phyloP scores from a whole-genome alignment of 2,113 vertebrate species.

The Lanius ludovicianus region DNA sequence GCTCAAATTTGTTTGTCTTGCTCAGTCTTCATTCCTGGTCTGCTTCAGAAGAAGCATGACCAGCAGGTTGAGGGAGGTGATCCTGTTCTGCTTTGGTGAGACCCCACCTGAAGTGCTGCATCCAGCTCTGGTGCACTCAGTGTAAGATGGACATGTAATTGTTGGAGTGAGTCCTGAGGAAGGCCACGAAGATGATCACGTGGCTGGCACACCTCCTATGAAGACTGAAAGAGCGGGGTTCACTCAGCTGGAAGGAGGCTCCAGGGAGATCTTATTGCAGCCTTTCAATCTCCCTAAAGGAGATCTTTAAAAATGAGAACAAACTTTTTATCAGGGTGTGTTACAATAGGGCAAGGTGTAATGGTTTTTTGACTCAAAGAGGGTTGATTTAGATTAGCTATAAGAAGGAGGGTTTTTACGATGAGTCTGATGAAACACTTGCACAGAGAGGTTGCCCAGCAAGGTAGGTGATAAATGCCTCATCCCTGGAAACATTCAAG shows the following conservation, averaged over 20 bases:
- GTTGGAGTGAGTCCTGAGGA: neutral
- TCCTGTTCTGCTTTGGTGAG: neutral
- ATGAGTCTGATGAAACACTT: neutral
- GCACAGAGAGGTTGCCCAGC: neutral
- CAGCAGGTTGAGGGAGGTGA: neutral
- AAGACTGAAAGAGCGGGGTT: neutral
- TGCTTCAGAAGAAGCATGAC: neutral
- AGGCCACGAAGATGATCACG: too few relatives aligned
- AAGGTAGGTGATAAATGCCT: neutral
- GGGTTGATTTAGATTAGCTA: neutral
- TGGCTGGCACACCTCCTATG: neutral
- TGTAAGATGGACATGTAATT: too few relatives aligned
- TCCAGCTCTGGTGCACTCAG: neutral
- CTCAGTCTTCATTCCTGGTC: neutral
- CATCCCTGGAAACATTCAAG: neutral
- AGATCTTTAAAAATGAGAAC: neutral
- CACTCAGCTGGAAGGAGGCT: neutral
- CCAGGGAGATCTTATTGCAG: neutral
- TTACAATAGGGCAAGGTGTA: neutral
- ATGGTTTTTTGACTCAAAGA: neutral
- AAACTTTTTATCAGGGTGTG: neutral
- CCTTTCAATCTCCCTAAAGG: neutral
- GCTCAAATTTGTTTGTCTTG: neutral
- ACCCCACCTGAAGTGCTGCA: neutral
- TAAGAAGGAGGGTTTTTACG: neutral